Percentiles rank a stretch among this genome's conserved stretches.
Conservation (phyloP, 1,140 invertebrate species). For the Trialeurodes vaporariorum region DNA sequence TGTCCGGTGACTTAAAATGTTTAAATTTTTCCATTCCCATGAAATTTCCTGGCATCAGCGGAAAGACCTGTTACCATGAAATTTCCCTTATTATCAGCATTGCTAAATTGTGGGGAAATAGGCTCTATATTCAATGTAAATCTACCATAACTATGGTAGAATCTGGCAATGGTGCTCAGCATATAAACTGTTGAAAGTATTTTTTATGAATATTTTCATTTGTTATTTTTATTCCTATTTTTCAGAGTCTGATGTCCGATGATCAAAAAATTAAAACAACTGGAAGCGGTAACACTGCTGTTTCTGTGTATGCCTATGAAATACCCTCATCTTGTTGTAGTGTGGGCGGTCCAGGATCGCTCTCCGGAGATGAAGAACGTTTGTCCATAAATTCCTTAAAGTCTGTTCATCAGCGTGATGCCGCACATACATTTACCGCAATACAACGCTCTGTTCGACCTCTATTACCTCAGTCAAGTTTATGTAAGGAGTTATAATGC, state of each 20-base stretch:
- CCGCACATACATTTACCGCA: conserved; percentile 35
- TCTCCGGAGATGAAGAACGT: conserved; percentile 26
- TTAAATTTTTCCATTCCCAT: too few relatives aligned
- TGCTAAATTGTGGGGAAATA: too few relatives aligned
- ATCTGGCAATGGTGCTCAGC: too few relatives aligned
- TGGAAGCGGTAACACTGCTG: conserved; percentile 21
- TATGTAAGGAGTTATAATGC: conserved; percentile 10
- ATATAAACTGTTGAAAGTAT: too few relatives aligned
- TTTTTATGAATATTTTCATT: too few relatives aligned
- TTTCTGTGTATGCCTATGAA: conserved; percentile 41
- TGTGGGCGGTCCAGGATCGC: conserved; percentile 14
- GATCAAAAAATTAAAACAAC: conserved; percentile 39
- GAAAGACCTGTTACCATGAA: too few relatives aligned
- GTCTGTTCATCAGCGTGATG: conserved; percentile 23
- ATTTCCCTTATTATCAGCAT: too few relatives aligned
- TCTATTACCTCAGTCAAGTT: conserved; percentile 11
- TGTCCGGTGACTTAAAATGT: too few relatives aligned
- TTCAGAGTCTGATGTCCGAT: conserved; percentile 37
- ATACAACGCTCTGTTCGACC: conserved; percentile 35
- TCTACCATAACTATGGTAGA: too few relatives aligned
- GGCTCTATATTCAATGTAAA: too few relatives aligned
- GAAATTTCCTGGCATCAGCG: too few relatives aligned
- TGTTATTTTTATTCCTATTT: too few relatives aligned
- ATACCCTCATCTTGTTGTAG: conserved; percentile 30
- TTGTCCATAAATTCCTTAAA: conserved; percentile 22